phyloP scores from a whole-genome alignment of 1,140 invertebrate genomes.

The Ceratitis capitata region DNA sequence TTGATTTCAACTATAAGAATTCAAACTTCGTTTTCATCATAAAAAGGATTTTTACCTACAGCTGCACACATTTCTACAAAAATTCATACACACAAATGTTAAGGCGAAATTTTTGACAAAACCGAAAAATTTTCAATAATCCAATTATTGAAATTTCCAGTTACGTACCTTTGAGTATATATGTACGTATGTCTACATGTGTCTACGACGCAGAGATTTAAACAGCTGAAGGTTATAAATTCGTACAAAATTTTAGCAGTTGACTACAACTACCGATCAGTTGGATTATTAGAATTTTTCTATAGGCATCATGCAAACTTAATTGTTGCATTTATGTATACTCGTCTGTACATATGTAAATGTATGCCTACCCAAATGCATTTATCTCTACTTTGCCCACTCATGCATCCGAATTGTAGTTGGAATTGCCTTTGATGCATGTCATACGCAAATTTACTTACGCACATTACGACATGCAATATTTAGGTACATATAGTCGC shows the following conservation, averaged over 20 bases:
- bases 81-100: not conserved
- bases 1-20: not conserved
- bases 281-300: not conserved
- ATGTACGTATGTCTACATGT: not conserved
- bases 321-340: no score
- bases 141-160: not conserved
- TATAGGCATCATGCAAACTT: no score
- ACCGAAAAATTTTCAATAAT: not conserved
- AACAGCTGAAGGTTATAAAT: no score
- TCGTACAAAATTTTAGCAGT: not conserved
- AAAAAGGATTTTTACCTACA: not conserved
- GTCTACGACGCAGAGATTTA: no score
- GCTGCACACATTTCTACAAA: no score
- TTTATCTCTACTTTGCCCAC: not conserved
- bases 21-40: not conserved
- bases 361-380: not conserved
- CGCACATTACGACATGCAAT: not conserved
- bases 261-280: not conserved
- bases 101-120: not conserved
- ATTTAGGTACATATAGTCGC: not conserved
- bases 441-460: not conserved
- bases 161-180: not conserved
- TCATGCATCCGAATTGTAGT: not conserved
- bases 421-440: not conserved
- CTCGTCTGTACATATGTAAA: not conserved